Evolutionary conservation across 2,797 vertebrate genomes (phyloP).

Genomic region (Poecilia picta): DNA sequence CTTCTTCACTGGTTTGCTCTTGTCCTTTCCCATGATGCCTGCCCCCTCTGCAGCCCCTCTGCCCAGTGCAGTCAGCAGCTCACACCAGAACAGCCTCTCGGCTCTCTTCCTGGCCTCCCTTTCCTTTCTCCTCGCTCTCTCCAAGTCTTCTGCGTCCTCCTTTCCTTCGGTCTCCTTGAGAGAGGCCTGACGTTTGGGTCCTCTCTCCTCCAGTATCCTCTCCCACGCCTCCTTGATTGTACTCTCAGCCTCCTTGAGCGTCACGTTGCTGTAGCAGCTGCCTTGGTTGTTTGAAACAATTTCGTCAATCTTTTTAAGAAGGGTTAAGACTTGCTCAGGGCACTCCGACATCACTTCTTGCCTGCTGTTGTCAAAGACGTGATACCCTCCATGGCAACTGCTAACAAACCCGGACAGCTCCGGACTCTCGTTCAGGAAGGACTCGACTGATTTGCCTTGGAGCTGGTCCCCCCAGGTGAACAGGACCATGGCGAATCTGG

Average conservation of each 20-base stretch:
- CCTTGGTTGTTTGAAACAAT: conserved; percentile 69
- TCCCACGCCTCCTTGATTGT: conserved; percentile 58
- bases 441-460: conserved; percentile 47
- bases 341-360: background rate
- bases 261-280: conserved; percentile 67
- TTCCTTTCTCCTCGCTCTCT: conserved; percentile 43
- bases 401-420: conserved; percentile 72
- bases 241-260: conserved; percentile 68
- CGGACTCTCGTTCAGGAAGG: conserved; percentile 71
- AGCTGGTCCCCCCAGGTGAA: conserved; percentile 79
- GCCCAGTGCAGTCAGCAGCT: conserved; percentile 77
- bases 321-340: conserved; percentile 63
- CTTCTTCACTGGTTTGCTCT: conserved; percentile 72
- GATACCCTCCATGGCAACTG: conserved; percentile 71
- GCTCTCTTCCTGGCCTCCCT: conserved; percentile 70
- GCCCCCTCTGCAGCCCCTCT: conserved; percentile 80
- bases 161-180: conserved; percentile 4
- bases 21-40: conserved; percentile 73
- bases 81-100: conserved; percentile 80
- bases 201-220: conserved; percentile 61
- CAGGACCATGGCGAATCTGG: conserved; percentile 67
- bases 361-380: conserved; percentile 72
- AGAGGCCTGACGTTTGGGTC: background rate
- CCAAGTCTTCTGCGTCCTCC: conserved; percentile 10
- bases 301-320: conserved; percentile 75